Evolutionary conservation across 2,113 vertebrate species (phyloP).

Genomic region (Promerops cafer): DNA sequence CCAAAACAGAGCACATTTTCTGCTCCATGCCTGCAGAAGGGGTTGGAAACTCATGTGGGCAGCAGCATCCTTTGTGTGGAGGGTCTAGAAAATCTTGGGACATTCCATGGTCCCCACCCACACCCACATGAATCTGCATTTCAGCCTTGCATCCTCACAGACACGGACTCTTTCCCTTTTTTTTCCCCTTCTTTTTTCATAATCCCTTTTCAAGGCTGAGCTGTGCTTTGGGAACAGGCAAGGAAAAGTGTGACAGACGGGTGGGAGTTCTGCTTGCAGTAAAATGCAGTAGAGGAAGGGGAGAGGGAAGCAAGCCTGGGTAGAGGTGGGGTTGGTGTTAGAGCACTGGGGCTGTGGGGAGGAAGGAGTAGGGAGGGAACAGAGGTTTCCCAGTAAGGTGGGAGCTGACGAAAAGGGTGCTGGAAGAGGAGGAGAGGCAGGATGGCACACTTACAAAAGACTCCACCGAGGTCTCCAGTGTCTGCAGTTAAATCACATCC

Average conservation of each 20-base stretch:
- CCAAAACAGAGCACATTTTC: background rate
- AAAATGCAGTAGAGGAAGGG: background rate
- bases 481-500: background rate
- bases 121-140: background rate
- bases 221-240: background rate
- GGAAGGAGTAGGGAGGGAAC: background rate
- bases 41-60: background rate
- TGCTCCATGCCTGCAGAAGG: fast-evolving
- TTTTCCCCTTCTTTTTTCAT: background rate
- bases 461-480: background rate
- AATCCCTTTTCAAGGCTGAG: background rate
- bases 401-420: background rate
- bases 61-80: background rate
- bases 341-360: background rate
- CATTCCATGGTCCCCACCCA: background rate
- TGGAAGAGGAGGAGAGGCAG: background rate
- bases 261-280: background rate
- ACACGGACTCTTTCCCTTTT: background rate
- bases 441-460: background rate
- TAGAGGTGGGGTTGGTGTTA: background rate
- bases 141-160: background rate
- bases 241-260: background rate
- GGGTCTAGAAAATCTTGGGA: background rate
- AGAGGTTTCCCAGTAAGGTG: background rate
- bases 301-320: background rate